phyloP scores from a whole-genome alignment of 2,113 vertebrate genomes.

The Nothoprocta pentlandii region DNA sequence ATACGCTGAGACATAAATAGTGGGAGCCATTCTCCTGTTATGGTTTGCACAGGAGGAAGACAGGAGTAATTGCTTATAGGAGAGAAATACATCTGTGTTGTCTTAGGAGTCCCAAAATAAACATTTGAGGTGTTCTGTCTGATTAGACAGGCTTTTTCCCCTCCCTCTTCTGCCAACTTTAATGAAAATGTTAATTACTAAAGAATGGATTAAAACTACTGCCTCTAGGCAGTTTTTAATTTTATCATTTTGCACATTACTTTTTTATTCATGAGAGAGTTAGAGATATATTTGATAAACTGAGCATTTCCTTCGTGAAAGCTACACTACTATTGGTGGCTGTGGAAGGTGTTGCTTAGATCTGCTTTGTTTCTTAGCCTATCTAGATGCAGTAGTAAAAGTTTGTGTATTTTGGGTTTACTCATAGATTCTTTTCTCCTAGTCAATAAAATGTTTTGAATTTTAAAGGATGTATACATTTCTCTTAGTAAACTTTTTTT shows the following conservation, averaged over 20 bases:
- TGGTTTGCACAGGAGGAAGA: background rate
- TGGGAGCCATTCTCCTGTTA: background rate
- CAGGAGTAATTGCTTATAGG: background rate
- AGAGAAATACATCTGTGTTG: background rate
- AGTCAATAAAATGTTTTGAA: background rate
- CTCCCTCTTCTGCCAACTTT: background rate
- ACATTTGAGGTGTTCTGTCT: background rate
- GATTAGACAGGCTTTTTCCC: background rate
- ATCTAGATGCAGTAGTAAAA: background rate
- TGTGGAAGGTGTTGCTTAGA: background rate
- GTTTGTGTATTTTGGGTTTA: background rate
- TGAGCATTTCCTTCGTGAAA: background rate
- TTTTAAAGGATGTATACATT: background rate
- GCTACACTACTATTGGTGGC: background rate
- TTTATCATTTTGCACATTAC: constrained; percentile 1
- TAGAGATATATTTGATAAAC: background rate
- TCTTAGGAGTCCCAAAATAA: background rate
- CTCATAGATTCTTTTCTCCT: background rate
- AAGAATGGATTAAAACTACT: constrained; percentile 39
- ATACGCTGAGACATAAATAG: background rate
- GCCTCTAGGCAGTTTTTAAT: constrained; percentile 19
- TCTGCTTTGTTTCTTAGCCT: background rate
- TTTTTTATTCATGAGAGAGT: background rate
- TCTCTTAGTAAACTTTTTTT: background rate
- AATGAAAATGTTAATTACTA: constrained; percentile 55